These are phyloP conservation scores for Sceloporus tristichus DNA, from an alignment of 2,113 vertebrate genomes.

Conservation along the genomic window DNA sequence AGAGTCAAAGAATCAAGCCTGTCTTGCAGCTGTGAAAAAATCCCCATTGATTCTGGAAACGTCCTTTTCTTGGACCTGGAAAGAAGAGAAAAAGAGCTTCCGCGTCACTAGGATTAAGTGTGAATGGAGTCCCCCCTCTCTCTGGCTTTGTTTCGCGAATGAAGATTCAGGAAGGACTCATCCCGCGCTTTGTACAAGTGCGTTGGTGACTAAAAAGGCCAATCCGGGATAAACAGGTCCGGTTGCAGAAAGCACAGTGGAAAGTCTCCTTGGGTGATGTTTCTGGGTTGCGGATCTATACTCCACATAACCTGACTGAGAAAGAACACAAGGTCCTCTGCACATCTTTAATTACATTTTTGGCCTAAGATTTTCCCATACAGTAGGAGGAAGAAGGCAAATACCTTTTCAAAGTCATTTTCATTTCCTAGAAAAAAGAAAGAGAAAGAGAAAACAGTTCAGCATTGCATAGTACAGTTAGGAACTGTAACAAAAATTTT, in stretches of 20 bases:
- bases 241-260: too few relatives aligned
- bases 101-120: not conserved
- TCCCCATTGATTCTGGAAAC: not conserved
- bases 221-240: too few relatives aligned
- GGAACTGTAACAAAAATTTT: not conserved
- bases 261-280: too few relatives aligned
- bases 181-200: too few relatives aligned
- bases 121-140: not conserved
- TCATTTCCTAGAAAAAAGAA: not conserved
- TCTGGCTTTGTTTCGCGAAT: too few relatives aligned
- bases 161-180: too few relatives aligned
- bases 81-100: not conserved
- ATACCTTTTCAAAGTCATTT: not conserved
- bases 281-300: too few relatives aligned
- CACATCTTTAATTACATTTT: too few relatives aligned
- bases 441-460: not conserved
- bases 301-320: too few relatives aligned
- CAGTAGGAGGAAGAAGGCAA: not conserved
- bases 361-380: not conserved
- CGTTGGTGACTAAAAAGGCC: too few relatives aligned
- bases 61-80: conserved; percentile 10
- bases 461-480: not conserved
- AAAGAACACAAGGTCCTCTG: too few relatives aligned
- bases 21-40: not conserved
- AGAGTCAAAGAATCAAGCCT: not conserved